Percentiles rank a stretch among this genome's conserved stretches.
Evolutionary conservation across 1,140 invertebrate species (phyloP).

Genomic region (Psilanteris sp.): DNA sequence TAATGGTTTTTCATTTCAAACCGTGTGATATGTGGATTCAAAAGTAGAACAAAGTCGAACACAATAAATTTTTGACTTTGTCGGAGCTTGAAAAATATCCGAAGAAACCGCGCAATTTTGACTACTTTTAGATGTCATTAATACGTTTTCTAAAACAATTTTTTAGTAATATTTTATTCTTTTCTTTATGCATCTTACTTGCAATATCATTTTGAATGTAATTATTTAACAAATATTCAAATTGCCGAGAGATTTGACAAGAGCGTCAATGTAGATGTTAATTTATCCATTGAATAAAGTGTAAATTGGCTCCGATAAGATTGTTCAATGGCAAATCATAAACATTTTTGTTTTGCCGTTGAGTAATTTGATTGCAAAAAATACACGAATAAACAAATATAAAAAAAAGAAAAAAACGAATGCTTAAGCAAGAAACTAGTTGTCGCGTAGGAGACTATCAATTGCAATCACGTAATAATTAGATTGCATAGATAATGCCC

Average conservation of each 20-base stretch:
- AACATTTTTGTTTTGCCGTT: not conserved
- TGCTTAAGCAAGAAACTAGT: constrained; percentile 32
- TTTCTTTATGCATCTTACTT: not conserved
- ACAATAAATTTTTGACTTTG: not conserved
- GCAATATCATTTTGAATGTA: not conserved
- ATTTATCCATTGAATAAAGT: constrained; percentile 12
- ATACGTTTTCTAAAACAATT: not conserved
- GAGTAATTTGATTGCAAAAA: constrained; percentile 7
- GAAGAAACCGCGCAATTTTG: no score
- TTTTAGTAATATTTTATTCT: not conserved
- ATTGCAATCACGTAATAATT: constrained; percentile 59
- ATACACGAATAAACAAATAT: not conserved
- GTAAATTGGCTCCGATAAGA: constrained; percentile 11
- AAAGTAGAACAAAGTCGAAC: constrained; percentile 11
- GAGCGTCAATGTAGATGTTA: constrained; percentile 4
- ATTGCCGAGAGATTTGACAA: constrained; percentile 10
- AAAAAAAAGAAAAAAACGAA: not conserved
- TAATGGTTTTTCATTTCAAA: no score
- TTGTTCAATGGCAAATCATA: not conserved
- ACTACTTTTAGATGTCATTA: not conserved
- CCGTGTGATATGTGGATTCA: not conserved
- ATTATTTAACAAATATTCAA: not conserved
- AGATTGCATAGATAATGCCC: constrained; percentile 56
- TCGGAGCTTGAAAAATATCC: not conserved
- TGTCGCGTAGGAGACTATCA: constrained; percentile 46